These are phyloP conservation scores for Equus przewalskii DNA, from an alignment of 2,113 vertebrate genomes.

Conservation along the genomic window DNA sequence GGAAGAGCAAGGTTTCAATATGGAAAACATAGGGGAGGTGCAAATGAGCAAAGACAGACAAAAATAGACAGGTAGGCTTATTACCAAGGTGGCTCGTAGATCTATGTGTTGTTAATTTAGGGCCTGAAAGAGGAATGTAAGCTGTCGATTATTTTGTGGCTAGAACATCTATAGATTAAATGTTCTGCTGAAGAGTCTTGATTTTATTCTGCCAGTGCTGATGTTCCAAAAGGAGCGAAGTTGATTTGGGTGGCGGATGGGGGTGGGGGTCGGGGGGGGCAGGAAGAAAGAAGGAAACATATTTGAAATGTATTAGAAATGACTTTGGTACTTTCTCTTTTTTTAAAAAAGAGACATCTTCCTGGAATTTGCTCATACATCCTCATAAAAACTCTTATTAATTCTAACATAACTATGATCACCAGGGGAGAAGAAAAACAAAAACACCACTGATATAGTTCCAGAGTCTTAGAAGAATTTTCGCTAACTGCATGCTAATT, in stretches of 20 bases:
- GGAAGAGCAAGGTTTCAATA: not conserved
- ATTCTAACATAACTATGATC: not conserved
- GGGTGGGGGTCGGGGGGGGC: too few relatives aligned
- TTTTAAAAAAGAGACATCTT: not conserved
- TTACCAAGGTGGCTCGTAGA: not conserved
- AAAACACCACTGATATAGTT: not conserved
- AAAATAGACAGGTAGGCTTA: too few relatives aligned
- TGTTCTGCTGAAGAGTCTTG: not conserved
- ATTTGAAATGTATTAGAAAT: not conserved
- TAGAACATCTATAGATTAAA: not conserved
- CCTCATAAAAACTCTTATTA: not conserved
- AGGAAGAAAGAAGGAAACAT: not conserved
- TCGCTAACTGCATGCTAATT: not conserved
- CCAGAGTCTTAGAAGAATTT: not conserved
- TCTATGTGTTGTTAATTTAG: not conserved
- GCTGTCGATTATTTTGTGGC: not conserved
- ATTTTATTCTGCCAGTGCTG: not conserved
- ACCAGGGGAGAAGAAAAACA: not conserved
- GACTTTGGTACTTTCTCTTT: not conserved
- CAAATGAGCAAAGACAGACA: not conserved
- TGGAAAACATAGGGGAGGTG: not conserved
- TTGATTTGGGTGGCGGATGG: too few relatives aligned
- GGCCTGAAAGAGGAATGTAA: not conserved
- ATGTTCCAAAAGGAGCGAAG: not conserved
- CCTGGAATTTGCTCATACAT: not conserved